A percentile compares a stretch with the other conserved stretches of the same genome.
These are phyloP conservation scores for Craniophora ligustri DNA, from an alignment of 2,888 invertebrate genomes.

Conservation along the genomic window DNA sequence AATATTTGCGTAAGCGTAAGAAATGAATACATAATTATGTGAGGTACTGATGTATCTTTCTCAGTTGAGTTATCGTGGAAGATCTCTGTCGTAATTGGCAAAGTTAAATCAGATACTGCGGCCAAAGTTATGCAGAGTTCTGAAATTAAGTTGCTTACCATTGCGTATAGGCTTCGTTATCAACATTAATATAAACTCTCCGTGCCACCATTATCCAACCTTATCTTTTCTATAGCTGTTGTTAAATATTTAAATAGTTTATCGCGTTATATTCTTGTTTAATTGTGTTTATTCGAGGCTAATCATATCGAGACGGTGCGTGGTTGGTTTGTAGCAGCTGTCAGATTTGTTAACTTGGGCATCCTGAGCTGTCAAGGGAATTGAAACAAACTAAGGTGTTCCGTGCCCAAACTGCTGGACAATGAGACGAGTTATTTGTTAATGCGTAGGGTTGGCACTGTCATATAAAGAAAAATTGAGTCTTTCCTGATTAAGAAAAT, in stretches of 20 bases:
- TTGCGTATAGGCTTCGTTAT: neutral
- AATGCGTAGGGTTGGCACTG: constrained; percentile 38
- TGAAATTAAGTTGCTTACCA: constrained; percentile 1
- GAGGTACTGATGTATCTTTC: too few relatives aligned
- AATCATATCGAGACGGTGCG: constrained; percentile 20
- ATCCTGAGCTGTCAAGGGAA: constrained; percentile 46
- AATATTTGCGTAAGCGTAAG: too few relatives aligned
- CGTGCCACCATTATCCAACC: neutral
- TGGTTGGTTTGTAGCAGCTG: constrained; percentile 33
- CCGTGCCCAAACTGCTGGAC: constrained; percentile 46
- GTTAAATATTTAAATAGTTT: constrained; percentile 12
- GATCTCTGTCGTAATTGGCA: neutral
- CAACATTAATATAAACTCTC: too few relatives aligned
- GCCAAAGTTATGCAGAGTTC: constrained; percentile 1
- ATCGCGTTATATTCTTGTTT: constrained; percentile 8
- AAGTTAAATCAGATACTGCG: neutral
- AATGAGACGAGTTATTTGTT: constrained; percentile 26
- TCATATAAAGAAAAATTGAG: too few relatives aligned
- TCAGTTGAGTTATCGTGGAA: neutral
- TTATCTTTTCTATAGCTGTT: constrained; percentile 7
- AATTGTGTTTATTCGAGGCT: neutral
- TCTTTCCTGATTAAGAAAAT: too few relatives aligned
- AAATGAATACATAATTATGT: too few relatives aligned
- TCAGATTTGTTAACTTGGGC: constrained; percentile 51
- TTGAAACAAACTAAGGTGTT: constrained; percentile 56